Evolutionary conservation across 2,797 vertebrate species (phyloP).

Genomic region (Epinephelus awoara): DNA sequence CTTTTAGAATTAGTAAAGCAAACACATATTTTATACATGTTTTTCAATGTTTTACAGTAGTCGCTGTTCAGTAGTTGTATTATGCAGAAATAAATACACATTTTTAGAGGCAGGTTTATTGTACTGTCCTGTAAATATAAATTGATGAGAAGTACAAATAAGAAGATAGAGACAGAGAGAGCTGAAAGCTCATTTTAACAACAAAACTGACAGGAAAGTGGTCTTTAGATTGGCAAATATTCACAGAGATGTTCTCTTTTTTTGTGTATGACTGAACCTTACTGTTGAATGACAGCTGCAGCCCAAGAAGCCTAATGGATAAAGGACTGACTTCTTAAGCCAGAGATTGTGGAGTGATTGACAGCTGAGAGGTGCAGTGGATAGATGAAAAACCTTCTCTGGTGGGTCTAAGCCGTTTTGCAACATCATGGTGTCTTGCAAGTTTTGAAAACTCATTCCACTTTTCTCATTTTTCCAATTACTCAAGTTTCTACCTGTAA

Average conservation of each 20-base stretch:
- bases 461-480: constrained; percentile 4
- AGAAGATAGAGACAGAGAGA: not conserved
- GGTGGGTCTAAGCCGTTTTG: constrained; percentile 19
- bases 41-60: not conserved
- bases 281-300: constrained; percentile 25
- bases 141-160: not conserved
- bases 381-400: constrained; percentile 24
- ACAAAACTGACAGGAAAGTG: not conserved
- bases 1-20: not conserved
- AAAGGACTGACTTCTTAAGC: constrained; percentile 25
- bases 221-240: not conserved
- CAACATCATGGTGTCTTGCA: constrained; percentile 29
- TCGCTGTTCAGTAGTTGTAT: too few relatives aligned
- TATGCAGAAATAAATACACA: not conserved
- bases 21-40: not conserved
- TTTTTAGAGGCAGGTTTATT: not conserved
- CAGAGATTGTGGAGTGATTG: constrained; percentile 43
- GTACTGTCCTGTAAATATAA: not conserved
- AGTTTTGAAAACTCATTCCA: constrained; percentile 21
- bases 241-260: not conserved
- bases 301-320: constrained; percentile 27
- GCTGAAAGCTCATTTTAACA: not conserved
- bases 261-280: constrained; percentile 7
- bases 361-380: constrained; percentile 32
- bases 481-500: constrained; percentile 5